Evolutionary conservation across 2,113 vertebrate genomes (phyloP).

Genomic region (Orcinus orca): DNA sequence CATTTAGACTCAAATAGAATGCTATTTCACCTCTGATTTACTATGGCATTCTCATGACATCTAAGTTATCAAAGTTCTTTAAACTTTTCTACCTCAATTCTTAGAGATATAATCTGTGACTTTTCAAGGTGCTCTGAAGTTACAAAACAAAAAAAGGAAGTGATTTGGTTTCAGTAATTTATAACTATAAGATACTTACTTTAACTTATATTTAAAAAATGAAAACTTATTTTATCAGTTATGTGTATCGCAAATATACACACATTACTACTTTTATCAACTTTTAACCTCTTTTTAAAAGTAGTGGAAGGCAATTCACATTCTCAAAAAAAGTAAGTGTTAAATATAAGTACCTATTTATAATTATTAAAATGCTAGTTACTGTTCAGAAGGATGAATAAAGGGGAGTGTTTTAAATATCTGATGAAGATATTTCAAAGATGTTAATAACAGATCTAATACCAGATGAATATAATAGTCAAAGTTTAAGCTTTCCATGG

Average conservation of each 20-base stretch:
- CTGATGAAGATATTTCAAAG: neutral
- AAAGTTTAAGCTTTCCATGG: slow-evolving; percentile 10
- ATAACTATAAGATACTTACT: neutral
- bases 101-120: neutral
- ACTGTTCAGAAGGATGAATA: neutral
- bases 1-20: slow-evolving; percentile 69
- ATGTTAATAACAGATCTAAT: neutral
- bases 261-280: neutral
- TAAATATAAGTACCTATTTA: neutral
- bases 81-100: slow-evolving; percentile 5
- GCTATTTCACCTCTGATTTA: slow-evolving; percentile 74
- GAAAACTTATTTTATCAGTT: neutral
- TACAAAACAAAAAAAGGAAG: neutral
- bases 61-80: slow-evolving; percentile 65
- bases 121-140: neutral
- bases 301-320: neutral
- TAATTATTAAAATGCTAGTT: neutral
- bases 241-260: neutral
- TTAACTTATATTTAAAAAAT: neutral
- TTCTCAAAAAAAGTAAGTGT: neutral
- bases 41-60: slow-evolving; percentile 68
- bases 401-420: neutral
- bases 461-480: neutral
- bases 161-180: neutral
- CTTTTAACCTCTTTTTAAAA: neutral